phyloP scores from a whole-genome alignment of 1,140 invertebrate species.

The Neodiprion virginianus region DNA sequence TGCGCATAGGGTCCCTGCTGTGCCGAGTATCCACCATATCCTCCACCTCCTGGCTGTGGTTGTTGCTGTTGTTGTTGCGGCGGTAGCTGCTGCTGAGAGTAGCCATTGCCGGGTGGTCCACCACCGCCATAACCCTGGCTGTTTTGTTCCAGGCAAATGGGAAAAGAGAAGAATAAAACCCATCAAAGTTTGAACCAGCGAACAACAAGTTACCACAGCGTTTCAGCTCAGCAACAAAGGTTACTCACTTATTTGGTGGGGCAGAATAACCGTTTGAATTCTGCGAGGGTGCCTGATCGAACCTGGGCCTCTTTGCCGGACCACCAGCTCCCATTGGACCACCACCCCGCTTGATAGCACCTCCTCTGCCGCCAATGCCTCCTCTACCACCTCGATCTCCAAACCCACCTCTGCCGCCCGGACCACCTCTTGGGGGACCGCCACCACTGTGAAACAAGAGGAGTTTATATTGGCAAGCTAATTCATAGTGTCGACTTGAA shows the following conservation, averaged over 20 bases:
- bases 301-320: slow-evolving; percentile 57
- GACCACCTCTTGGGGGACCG: slow-evolving; percentile 48
- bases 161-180: slow-evolving; percentile 16
- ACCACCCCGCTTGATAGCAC: slow-evolving; percentile 56
- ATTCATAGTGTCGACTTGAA: neutral
- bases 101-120: slow-evolving; percentile 45
- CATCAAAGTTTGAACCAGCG: slow-evolving; percentile 11
- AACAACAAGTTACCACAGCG: slow-evolving; percentile 30
- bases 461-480: neutral
- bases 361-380: slow-evolving; percentile 45
- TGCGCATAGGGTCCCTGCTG: slow-evolving; percentile 40
- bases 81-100: slow-evolving; percentile 35
- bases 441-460: slow-evolving; percentile 36
- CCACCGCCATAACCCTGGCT: slow-evolving; percentile 54
- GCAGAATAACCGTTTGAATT: slow-evolving; percentile 56
- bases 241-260: slow-evolving; percentile 41
- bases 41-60: slow-evolving; percentile 40
- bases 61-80: slow-evolving; percentile 37
- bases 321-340: slow-evolving; percentile 54
- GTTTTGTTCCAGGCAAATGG: slow-evolving; percentile 33
- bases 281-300: slow-evolving; percentile 52
- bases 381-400: slow-evolving; percentile 40
- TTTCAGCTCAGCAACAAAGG: slow-evolving; percentile 15
- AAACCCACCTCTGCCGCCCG: slow-evolving; percentile 50
- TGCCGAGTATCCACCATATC: neutral